phyloP scores from a whole-genome alignment of 1,140 invertebrate species.

The Triops longicaudatus region DNA sequence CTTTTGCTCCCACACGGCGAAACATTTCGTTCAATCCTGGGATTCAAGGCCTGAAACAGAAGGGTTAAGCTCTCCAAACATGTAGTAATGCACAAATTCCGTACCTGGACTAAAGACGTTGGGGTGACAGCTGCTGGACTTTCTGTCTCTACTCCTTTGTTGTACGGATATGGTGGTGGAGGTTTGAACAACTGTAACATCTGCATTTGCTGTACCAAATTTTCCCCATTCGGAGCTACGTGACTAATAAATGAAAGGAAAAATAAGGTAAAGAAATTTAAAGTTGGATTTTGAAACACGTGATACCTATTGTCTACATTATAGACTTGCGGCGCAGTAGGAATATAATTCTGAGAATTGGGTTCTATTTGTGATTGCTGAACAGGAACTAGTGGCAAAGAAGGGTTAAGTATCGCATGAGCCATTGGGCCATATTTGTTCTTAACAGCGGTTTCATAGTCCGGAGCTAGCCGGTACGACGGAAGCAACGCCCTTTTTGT shows the following conservation, averaged over 20 bases:
- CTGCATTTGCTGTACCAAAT: slow-evolving; percentile 45
- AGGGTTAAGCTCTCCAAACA: neutral
- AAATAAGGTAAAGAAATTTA: neutral
- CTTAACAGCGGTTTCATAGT: slow-evolving; percentile 87
- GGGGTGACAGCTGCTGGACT: neutral
- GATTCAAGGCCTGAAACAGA: neutral
- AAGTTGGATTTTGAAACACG: neutral
- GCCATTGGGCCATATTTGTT: slow-evolving; percentile 43
- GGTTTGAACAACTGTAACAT: slow-evolving; percentile 65
- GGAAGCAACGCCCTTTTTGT: slow-evolving; percentile 60
- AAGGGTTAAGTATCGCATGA: slow-evolving; percentile 24
- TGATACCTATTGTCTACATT: neutral
- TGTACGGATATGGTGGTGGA: slow-evolving; percentile 65
- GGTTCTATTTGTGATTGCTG: slow-evolving; percentile 49
- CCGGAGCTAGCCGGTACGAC: slow-evolving; percentile 81
- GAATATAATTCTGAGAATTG: slow-evolving; percentile 35
- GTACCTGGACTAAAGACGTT: neutral
- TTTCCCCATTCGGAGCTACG: slow-evolving; percentile 31
- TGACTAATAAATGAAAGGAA: slow-evolving; percentile 6
- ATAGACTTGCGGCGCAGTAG: slow-evolving; percentile 24
- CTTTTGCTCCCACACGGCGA: slow-evolving; percentile 16
- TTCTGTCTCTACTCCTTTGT: slow-evolving; percentile 38
- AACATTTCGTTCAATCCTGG: neutral
- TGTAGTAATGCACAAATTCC: neutral
- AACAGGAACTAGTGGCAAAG: slow-evolving; percentile 45